phyloP scores from a whole-genome alignment of 2,888 invertebrate species.

The Platycheirus rosarum region DNA sequence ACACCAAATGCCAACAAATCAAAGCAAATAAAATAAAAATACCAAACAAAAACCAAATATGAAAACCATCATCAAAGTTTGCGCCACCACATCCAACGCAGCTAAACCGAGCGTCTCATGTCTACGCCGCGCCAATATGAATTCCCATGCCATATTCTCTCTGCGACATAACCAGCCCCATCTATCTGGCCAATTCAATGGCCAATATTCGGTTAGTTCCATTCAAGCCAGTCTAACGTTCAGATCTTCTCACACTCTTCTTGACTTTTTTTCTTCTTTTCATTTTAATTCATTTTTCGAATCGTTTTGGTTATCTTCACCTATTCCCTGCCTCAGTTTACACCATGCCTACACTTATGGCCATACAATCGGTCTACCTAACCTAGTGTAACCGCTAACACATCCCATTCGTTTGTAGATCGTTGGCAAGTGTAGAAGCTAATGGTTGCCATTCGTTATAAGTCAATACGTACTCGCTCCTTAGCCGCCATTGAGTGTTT shows the following conservation, averaged over 20 bases:
- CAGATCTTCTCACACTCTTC: slow-evolving; percentile 45
- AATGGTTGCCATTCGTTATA: slow-evolving; percentile 50
- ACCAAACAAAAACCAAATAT: slow-evolving; percentile 39
- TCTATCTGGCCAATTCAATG: slow-evolving; percentile 58
- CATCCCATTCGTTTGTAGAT: slow-evolving; percentile 65
- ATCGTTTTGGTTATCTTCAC: slow-evolving; percentile 42
- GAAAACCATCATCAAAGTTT: slow-evolving; percentile 49
- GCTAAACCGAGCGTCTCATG: not conserved
- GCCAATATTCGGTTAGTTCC: slow-evolving; percentile 69
- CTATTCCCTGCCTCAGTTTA: slow-evolving; percentile 19
- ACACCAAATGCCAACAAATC: slow-evolving; percentile 56
- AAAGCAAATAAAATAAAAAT: slow-evolving; percentile 25
- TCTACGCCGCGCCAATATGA: slow-evolving; percentile 8
- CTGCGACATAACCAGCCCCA: slow-evolving; percentile 33
- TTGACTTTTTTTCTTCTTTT: slow-evolving; percentile 23
- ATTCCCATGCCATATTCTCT: slow-evolving; percentile 59
- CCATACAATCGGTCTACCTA: slow-evolving; percentile 10
- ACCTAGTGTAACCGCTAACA: slow-evolving; percentile 27
- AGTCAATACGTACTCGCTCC: slow-evolving; percentile 11
- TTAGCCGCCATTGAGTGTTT: slow-evolving; percentile 21
- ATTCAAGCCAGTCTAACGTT: slow-evolving; percentile 68
- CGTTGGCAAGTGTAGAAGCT: slow-evolving; percentile 66
- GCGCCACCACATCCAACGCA: too few relatives aligned
- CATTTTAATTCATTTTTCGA: not conserved
- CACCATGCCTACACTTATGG: slow-evolving; percentile 1